Conservation (phyloP, 53 echinoderm and acorn worm species). For the Crossaster papposus region DNA sequence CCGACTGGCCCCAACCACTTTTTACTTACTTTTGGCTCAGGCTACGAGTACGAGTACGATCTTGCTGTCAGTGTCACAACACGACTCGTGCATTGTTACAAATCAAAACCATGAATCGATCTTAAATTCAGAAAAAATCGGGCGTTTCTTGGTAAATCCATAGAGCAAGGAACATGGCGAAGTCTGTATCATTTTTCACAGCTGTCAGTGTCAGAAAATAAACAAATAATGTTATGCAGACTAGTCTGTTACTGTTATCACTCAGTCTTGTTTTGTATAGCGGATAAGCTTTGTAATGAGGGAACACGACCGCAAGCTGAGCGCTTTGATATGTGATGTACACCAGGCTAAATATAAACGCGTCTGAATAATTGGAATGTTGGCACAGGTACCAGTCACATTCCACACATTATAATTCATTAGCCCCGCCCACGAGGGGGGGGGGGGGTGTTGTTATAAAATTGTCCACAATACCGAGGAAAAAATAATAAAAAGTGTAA, state of each 20-base stretch:
- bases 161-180: neutral
- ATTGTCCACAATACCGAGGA: too few relatives aligned
- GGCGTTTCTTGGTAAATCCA: neutral
- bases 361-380: constrained; percentile 7
- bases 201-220: constrained; percentile 41
- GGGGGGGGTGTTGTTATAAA: too few relatives aligned
- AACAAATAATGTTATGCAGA: constrained; percentile 48
- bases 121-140: neutral
- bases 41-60: too few relatives aligned
- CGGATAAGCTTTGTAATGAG: neutral
- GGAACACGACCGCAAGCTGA: constrained; percentile 23
- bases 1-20: too few relatives aligned
- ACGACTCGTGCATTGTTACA: neutral
- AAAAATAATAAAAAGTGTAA: too few relatives aligned
- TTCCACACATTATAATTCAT: neutral
- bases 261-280: neutral
- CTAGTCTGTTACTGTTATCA: neutral
- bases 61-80: neutral
- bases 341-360: constrained; percentile 10
- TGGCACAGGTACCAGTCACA: constrained; percentile 32
- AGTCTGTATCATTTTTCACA: constrained; percentile 33
- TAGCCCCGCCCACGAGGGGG: neutral
- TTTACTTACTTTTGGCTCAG: too few relatives aligned
- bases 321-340: neutral
- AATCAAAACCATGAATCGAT: neutral